These are phyloP conservation scores for Garrulus glandarius DNA, from an alignment of 2,797 vertebrate species.

Conservation along the genomic window DNA sequence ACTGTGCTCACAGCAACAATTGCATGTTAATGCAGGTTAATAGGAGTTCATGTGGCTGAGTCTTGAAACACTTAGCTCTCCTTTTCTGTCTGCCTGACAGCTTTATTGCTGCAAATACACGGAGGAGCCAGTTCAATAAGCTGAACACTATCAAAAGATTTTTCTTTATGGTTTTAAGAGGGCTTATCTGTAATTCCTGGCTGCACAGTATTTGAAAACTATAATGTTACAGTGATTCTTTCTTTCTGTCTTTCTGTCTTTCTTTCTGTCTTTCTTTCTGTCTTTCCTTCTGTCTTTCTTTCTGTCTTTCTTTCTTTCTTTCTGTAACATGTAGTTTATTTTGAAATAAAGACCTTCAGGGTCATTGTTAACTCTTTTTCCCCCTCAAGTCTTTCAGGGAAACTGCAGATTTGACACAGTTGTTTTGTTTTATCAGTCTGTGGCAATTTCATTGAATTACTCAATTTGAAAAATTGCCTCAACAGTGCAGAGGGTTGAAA, in stretches of 20 bases:
- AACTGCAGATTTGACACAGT: neutral
- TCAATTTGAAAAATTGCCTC: neutral
- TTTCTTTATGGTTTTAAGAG: slow-evolving; percentile 38
- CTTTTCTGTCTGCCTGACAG: slow-evolving; percentile 18
- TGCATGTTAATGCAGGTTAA: slow-evolving; percentile 12
- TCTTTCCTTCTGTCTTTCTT: neutral
- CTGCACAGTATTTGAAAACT: slow-evolving; percentile 31
- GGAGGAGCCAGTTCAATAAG: slow-evolving; percentile 15
- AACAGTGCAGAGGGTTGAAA: neutral
- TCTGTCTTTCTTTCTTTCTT: neutral
- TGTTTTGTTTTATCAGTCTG: neutral
- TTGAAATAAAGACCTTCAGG: neutral
- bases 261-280: neutral
- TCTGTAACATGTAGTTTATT: neutral
- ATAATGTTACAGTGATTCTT: neutral
- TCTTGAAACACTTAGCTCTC: slow-evolving; percentile 21
- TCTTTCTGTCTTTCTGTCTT: neutral
- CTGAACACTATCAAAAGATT: slow-evolving; percentile 1
- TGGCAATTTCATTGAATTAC: neutral
- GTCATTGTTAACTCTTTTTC: neutral
- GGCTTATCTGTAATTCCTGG: slow-evolving; percentile 55
- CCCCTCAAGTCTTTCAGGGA: neutral
- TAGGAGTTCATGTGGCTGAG: slow-evolving; percentile 38
- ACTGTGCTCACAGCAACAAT: neutral
- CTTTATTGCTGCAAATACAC: slow-evolving; percentile 27